These are phyloP conservation scores for Idaea biselata DNA, from an alignment of 2,888 invertebrate species.

Conservation along the genomic window DNA sequence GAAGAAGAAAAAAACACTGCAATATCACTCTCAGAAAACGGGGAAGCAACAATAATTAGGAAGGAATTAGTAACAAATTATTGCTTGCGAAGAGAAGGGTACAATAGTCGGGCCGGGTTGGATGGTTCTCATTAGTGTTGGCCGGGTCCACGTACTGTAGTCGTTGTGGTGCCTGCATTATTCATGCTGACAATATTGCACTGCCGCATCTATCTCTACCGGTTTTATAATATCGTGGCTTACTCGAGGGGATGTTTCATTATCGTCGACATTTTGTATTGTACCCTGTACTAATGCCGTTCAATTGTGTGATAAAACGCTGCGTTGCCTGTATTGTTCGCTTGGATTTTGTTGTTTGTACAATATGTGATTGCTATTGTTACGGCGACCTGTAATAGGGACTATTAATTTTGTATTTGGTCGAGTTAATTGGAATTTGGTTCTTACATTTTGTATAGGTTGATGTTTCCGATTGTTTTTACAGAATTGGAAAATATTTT, in stretches of 20 bases:
- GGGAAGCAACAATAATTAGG: slow-evolving; percentile 63
- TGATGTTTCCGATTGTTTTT: not conserved
- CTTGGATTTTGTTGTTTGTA: not conserved
- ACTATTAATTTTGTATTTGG: not conserved
- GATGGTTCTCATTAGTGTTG: slow-evolving; percentile 73
- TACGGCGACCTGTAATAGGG: not conserved
- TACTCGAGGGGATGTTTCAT: slow-evolving; percentile 44
- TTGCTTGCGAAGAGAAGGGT: slow-evolving; percentile 62
- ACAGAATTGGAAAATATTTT: not conserved
- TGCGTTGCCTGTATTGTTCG: slow-evolving; percentile 3
- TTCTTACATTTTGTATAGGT: not conserved
- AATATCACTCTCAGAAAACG: slow-evolving; percentile 27
- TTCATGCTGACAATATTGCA: slow-evolving; percentile 78
- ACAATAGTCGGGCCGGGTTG: slow-evolving; percentile 62
- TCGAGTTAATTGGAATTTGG: not conserved
- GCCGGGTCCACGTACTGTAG: slow-evolving; percentile 55
- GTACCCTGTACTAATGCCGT: slow-evolving; percentile 35
- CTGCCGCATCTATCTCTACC: slow-evolving; percentile 52
- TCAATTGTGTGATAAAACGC: slow-evolving; percentile 34
- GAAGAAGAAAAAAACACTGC: slow-evolving; percentile 20
- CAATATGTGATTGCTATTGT: not conserved
- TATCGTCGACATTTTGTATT: slow-evolving; percentile 43
- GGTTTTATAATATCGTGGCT: slow-evolving; percentile 42
- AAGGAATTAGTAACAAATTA: slow-evolving; percentile 76
- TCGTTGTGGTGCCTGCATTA: slow-evolving; percentile 70